Evolutionary conservation across 2,888 invertebrate species (phyloP).

Genomic region (Macrophya alboannulata): DNA sequence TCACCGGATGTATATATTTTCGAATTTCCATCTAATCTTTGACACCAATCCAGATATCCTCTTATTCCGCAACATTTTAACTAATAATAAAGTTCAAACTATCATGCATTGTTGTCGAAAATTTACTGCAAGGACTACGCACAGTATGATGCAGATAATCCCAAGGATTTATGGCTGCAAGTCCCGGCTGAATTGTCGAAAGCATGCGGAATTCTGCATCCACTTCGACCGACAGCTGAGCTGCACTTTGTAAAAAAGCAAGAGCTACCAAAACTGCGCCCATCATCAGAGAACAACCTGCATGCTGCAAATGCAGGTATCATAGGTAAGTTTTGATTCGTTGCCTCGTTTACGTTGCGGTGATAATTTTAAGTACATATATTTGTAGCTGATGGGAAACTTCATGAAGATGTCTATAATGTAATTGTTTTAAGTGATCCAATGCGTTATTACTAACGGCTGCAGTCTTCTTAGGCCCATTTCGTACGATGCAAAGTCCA

Average conservation of each 20-base stretch:
- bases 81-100: slow-evolving; percentile 53
- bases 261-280: slow-evolving; percentile 59
- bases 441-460: slow-evolving; percentile 48
- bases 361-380: no score
- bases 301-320: slow-evolving; percentile 25
- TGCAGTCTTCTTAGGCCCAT: slow-evolving; percentile 41
- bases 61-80: slow-evolving; percentile 64
- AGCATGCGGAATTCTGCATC: slow-evolving; percentile 60
- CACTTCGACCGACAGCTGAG: slow-evolving; percentile 57
- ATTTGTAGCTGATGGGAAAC: neutral
- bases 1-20: slow-evolving; percentile 45
- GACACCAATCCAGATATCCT: slow-evolving; percentile 65
- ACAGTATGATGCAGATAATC: slow-evolving; percentile 63
- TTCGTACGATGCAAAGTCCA: slow-evolving; percentile 58
- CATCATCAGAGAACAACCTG: slow-evolving; percentile 58
- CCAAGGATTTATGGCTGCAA: slow-evolving; percentile 57
- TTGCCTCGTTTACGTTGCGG: neutral
- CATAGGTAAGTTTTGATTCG: slow-evolving; percentile 11
- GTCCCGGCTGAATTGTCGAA: slow-evolving; percentile 54
- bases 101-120: neutral
- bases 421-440: neutral
- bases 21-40: slow-evolving; percentile 36
- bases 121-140: neutral
- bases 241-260: slow-evolving; percentile 60
- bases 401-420: neutral